Evolutionary conservation across 2,797 vertebrate genomes (phyloP).

Genomic region (Odontamblyopus rebecca): DNA sequence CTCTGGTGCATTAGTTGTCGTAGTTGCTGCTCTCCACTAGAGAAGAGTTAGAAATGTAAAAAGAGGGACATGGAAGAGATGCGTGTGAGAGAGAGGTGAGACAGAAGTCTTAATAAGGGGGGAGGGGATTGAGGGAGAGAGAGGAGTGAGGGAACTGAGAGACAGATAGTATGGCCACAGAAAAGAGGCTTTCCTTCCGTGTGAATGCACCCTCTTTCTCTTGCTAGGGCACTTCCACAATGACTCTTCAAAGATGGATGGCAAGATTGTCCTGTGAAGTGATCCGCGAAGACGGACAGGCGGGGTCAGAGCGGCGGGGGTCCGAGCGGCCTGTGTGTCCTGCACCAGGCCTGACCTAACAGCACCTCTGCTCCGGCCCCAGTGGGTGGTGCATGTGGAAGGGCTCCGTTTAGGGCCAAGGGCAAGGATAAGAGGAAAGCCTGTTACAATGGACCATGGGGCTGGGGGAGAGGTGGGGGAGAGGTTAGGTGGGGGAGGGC

Average conservation of each 20-base stretch:
- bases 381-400: conserved; percentile 57
- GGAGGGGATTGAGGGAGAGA: neutral
- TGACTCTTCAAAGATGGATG: conserved; percentile 85
- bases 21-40: too few relatives aligned
- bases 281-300: conserved; percentile 82
- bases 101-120: neutral
- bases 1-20: too few relatives aligned
- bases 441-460: conserved; percentile 57
- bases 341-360: conserved; percentile 81
- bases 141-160: neutral
- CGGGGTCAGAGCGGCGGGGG: conserved; percentile 69
- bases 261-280: conserved; percentile 90
- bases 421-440: conserved; percentile 77
- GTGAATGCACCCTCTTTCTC: conserved; percentile 83
- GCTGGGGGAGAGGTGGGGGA: conserved; percentile 16
- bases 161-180: conserved; percentile 21
- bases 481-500: conserved; percentile 50
- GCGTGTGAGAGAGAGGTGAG: neutral
- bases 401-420: conserved; percentile 83
- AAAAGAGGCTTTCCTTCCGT: conserved; percentile 37
- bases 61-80: too few relatives aligned
- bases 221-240: conserved; percentile 81
- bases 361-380: conserved; percentile 64
- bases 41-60: neutral
- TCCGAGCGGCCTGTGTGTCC: conserved; percentile 70